These are phyloP conservation scores for Aquatica leii DNA, from an alignment of 2,888 invertebrate genomes.

Conservation along the genomic window DNA sequence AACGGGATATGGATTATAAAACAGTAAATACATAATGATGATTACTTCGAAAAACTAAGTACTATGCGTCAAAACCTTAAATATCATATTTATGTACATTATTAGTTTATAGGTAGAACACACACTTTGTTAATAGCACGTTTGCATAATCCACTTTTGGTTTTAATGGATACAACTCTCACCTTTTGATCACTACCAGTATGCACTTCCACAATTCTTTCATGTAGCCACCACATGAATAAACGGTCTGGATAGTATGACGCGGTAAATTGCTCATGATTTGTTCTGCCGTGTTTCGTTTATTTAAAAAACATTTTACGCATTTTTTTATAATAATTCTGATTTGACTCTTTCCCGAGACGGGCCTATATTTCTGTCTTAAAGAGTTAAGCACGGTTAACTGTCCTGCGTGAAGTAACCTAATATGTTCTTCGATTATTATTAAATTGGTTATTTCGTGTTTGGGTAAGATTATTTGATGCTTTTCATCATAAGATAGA, in stretches of 20 bases:
- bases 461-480: slow-evolving; percentile 37
- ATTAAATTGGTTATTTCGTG: slow-evolving; percentile 44
- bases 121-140: neutral
- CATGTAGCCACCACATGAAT: neutral
- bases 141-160: neutral
- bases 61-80: no score
- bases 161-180: neutral
- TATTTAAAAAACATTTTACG: slow-evolving; percentile 28
- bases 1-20: no score
- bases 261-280: slow-evolving; percentile 34
- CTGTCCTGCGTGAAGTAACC: slow-evolving; percentile 41
- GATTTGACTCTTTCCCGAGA: slow-evolving; percentile 17
- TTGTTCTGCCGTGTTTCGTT: slow-evolving; percentile 22
- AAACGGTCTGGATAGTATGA: no score
- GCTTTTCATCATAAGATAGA: neutral
- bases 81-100: no score
- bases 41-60: no score
- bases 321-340: slow-evolving; percentile 24
- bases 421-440: slow-evolving; percentile 39
- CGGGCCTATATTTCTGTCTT: slow-evolving; percentile 32
- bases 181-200: neutral
- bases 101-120: no score
- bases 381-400: slow-evolving; percentile 19
- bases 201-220: neutral
- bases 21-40: no score